These are phyloP conservation scores for Pemphredon lugubris DNA, from an alignment of 2,888 invertebrate species.

Conservation along the genomic window DNA sequence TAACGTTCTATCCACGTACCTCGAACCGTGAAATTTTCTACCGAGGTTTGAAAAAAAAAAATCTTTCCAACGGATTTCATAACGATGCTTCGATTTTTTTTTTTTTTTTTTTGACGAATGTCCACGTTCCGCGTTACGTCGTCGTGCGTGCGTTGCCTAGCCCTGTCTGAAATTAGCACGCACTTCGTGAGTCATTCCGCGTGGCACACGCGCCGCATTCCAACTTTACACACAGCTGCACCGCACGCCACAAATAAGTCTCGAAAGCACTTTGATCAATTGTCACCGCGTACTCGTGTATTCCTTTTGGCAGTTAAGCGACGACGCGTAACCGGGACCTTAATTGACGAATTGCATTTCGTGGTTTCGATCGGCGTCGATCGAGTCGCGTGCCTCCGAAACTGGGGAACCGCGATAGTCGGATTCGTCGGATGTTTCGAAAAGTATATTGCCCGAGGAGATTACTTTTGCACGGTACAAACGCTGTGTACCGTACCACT, in stretches of 20 bases:
- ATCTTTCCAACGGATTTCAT: no score
- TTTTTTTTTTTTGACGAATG: conserved; percentile 70
- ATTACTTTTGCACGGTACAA: no score
- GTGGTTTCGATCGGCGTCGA: neutral
- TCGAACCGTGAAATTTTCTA: no score
- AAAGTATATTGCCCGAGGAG: no score
- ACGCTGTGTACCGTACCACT: no score
- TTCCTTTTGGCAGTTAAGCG: conserved; percentile 52
- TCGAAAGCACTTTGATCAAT: conserved; percentile 70
- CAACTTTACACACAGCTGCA: conserved; percentile 62
- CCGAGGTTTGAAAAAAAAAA: no score
- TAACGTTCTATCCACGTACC: no score
- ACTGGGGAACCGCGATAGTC: no score
- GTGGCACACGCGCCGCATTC: conserved; percentile 68
- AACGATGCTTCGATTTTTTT: conserved; percentile 25
- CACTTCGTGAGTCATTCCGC: conserved; percentile 68
- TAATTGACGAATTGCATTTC: conserved; percentile 3
- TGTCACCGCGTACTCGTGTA: conserved; percentile 65
- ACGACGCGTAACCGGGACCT: conserved; percentile 13
- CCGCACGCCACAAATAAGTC: conserved; percentile 68
- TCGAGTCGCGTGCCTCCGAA: no score
- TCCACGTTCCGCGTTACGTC: conserved; percentile 64
- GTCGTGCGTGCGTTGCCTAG: conserved; percentile 45
- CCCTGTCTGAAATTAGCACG: conserved; percentile 67
- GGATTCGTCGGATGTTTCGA: no score